Percentiles rank a stretch among this genome's conserved stretches.
These are phyloP conservation scores for Dexiosoma caninum DNA, from an alignment of 2,888 invertebrate genomes.

Conservation along the genomic window DNA sequence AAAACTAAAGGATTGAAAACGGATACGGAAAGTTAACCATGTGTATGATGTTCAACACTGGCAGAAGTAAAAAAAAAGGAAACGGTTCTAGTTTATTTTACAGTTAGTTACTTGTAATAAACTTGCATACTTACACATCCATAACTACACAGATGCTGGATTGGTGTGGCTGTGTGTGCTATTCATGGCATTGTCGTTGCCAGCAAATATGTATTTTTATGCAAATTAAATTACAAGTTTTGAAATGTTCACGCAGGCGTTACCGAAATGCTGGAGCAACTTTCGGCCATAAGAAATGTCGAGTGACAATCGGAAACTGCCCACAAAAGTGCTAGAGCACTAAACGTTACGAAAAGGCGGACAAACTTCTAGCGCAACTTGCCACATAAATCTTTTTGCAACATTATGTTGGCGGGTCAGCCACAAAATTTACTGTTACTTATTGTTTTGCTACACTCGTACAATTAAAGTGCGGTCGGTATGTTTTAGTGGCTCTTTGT, in stretches of 20 bases:
- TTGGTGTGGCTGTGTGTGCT: not conserved
- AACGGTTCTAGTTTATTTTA: conserved; percentile 21
- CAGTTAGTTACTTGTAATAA: conserved; percentile 41
- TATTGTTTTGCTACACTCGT: conserved; percentile 49
- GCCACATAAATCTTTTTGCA: conserved; percentile 73
- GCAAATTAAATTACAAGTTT: conserved; percentile 62
- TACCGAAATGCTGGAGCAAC: conserved; percentile 43
- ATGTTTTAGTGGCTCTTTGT: conserved; percentile 39
- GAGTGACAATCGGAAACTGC: conserved; percentile 65
- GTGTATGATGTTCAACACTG: conserved; percentile 56
- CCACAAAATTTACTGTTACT: conserved; percentile 58
- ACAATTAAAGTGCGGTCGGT: not conserved
- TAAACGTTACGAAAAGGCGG: conserved; percentile 59
- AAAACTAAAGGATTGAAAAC: conserved; percentile 32
- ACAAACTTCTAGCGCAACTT: conserved; percentile 63
- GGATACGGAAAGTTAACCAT: conserved; percentile 53
- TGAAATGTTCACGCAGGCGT: conserved; percentile 44
- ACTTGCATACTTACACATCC: conserved; percentile 36
- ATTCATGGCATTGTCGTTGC: conserved; percentile 6
- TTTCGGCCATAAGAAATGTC: conserved; percentile 64
- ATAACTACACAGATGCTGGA: not conserved
- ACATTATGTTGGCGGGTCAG: conserved; percentile 77
- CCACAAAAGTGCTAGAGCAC: conserved; percentile 61
- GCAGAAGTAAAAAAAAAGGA: conserved; percentile 15
- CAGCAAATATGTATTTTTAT: conserved; percentile 58